Evolutionary conservation across 1,140 invertebrate genomes (phyloP).

Genomic region (Holcopasites calliopsidis): DNA sequence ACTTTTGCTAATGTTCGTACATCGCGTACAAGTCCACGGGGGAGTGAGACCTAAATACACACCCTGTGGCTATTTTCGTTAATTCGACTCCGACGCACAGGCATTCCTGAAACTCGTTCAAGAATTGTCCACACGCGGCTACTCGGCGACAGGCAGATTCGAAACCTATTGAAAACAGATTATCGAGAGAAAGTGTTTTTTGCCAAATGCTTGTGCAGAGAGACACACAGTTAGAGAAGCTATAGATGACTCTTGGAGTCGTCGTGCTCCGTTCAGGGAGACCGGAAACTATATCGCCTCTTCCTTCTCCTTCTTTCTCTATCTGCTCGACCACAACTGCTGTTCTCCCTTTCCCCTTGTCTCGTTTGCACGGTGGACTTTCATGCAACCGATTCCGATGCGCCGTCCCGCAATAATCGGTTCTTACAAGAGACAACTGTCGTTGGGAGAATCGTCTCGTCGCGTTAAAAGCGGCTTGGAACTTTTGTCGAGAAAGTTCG

Average conservation of each 20-base stretch:
- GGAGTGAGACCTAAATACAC: background rate
- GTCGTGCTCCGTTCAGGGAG: constrained; percentile 47
- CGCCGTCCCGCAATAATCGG: constrained; percentile 67
- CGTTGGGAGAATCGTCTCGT: constrained; percentile 39
- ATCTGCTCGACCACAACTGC: background rate
- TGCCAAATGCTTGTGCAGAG: constrained; percentile 14
- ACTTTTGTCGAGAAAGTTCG: constrained; percentile 52
- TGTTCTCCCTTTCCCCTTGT: constrained; percentile 14
- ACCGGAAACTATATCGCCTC: constrained; percentile 59
- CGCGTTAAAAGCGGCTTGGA: constrained; percentile 24
- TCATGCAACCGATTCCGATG: constrained; percentile 68
- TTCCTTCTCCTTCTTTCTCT: constrained; percentile 11
- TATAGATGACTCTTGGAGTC: too few species aligned
- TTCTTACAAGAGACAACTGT: constrained; percentile 66
- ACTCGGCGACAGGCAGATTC: background rate
- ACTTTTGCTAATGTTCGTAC: background rate
- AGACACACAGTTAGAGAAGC: background rate
- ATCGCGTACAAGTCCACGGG: background rate
- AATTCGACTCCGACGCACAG: background rate
- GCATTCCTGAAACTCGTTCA: constrained; percentile 16
- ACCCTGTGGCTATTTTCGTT: background rate
- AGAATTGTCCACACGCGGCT: background rate
- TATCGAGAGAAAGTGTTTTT: too few species aligned
- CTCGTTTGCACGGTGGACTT: constrained; percentile 59
- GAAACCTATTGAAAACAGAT: background rate